phyloP scores from a whole-genome alignment of 2,797 vertebrate genomes.

The Babyrousa celebensis region DNA sequence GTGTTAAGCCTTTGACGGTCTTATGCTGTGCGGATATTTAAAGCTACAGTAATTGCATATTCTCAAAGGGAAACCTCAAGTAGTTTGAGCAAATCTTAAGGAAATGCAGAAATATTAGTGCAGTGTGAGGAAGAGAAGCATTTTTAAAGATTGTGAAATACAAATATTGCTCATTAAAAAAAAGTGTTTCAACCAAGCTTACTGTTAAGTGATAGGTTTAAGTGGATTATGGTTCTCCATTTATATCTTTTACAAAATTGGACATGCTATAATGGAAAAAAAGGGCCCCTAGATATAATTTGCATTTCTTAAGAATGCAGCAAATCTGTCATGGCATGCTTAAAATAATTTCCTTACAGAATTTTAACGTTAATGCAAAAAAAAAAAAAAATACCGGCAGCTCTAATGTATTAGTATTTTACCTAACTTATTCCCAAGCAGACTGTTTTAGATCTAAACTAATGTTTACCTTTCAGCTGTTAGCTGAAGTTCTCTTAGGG shows the following conservation, averaged over 20 bases:
- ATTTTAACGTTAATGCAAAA: conserved; percentile 71
- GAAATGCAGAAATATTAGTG: conserved; percentile 59
- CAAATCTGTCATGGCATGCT: conserved; percentile 72
- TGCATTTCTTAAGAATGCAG: conserved; percentile 80
- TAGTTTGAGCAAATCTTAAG: conserved; percentile 46
- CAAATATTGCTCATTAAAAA: conserved; percentile 74
- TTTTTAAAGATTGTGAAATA: conserved; percentile 76
- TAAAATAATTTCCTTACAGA: conserved; percentile 81
- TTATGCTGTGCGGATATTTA: not conserved
- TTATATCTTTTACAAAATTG: conserved; percentile 84
- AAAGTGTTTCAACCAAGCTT: conserved; percentile 68
- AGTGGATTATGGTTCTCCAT: conserved; percentile 80
- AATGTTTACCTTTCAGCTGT: conserved; percentile 71
- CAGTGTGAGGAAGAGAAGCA: conserved; percentile 42
- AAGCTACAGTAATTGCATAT: not conserved
- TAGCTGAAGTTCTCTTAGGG: conserved; percentile 50
- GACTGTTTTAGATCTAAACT: conserved; percentile 67
- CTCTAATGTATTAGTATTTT: conserved; percentile 65
- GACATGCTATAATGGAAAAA: conserved; percentile 73
- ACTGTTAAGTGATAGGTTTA: conserved; percentile 78
- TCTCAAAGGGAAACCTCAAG: not conserved
- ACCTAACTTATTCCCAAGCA: conserved; percentile 57
- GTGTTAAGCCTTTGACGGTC: not conserved
- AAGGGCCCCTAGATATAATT: conserved; percentile 80
- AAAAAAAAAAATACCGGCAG: conserved; percentile 67